Evolutionary conservation across 2,113 vertebrate genomes (phyloP).

Genomic region (Lota lota): DNA sequence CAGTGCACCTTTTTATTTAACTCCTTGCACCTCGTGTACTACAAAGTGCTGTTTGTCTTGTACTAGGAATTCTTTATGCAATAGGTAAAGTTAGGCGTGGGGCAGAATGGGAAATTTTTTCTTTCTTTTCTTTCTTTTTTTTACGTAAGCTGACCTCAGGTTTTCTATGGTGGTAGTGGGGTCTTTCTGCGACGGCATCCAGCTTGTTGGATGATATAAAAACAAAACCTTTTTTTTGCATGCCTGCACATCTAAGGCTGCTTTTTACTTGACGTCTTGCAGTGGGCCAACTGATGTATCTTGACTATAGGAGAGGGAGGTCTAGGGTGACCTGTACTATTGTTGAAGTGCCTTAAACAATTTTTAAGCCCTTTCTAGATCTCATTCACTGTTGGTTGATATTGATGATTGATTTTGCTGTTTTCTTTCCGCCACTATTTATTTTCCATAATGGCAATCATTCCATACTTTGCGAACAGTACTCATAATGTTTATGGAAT

Average conservation of each 20-base stretch:
- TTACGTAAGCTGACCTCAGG: too few species aligned
- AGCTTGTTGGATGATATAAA: conserved; percentile 13
- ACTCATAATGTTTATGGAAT: conserved; percentile 30
- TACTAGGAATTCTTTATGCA: too few species aligned
- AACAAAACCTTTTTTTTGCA: neutral
- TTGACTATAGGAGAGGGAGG: conserved; percentile 3
- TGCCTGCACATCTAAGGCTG: conserved; percentile 21
- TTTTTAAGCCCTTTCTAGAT: conserved; percentile 19
- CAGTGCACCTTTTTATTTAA: too few species aligned
- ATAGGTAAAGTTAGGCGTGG: too few species aligned
- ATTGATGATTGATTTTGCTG: conserved; percentile 3
- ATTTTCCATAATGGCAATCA: conserved; percentile 46
- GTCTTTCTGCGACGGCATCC: neutral
- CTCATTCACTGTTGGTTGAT: conserved; percentile 12
- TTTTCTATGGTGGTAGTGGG: neutral
- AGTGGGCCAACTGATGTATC: conserved; percentile 15
- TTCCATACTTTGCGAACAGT: conserved; percentile 48
- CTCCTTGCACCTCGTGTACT: too few species aligned
- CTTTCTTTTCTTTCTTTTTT: too few species aligned
- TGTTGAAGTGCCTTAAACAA: conserved; percentile 59
- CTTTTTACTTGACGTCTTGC: conserved; percentile 17
- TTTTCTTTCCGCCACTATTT: conserved; percentile 6
- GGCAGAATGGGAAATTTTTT: too few species aligned
- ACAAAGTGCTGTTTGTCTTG: too few species aligned
- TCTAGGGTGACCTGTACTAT: conserved; percentile 16